phyloP scores from a whole-genome alignment of 1,140 invertebrate species.

The Lanistes nyassanus region DNA sequence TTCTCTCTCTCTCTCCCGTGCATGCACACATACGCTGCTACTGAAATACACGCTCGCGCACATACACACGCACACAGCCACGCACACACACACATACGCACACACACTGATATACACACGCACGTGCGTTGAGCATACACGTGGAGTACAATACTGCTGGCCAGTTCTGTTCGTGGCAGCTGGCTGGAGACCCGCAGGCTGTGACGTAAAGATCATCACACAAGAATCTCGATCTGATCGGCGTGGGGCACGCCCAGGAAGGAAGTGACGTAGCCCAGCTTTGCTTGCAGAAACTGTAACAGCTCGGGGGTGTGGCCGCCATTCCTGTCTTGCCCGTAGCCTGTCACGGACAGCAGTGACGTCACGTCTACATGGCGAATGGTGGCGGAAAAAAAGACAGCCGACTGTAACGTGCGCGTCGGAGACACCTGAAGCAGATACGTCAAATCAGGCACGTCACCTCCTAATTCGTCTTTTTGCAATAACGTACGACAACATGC shows the following conservation, averaged over 20 bases:
- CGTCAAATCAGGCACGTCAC: too few relatives aligned
- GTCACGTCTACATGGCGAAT: neutral
- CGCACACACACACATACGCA: neutral
- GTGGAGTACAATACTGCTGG: neutral
- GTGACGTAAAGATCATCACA: neutral
- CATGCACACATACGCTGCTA: too few relatives aligned
- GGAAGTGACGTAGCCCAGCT: constrained; percentile 8
- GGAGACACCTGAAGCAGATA: too few relatives aligned
- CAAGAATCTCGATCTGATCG: neutral
- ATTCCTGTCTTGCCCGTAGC: constrained; percentile 20
- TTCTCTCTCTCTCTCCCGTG: too few relatives aligned
- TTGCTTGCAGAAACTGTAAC: neutral
- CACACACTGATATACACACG: neutral
- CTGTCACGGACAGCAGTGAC: constrained; percentile 9
- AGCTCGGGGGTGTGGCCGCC: constrained; percentile 27
- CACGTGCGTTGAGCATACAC: neutral
- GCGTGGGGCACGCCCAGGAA: constrained; percentile 21
- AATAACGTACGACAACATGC: too few relatives aligned
- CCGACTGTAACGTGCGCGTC: neutral
- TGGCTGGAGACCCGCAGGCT: neutral
- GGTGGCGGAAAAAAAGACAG: neutral
- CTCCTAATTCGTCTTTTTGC: too few relatives aligned
- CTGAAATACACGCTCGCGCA: too few relatives aligned
- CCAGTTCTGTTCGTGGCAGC: neutral
- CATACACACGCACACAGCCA: neutral